phyloP scores from a whole-genome alignment of 2,113 vertebrate genomes.

The Actenoides lindsayi region DNA sequence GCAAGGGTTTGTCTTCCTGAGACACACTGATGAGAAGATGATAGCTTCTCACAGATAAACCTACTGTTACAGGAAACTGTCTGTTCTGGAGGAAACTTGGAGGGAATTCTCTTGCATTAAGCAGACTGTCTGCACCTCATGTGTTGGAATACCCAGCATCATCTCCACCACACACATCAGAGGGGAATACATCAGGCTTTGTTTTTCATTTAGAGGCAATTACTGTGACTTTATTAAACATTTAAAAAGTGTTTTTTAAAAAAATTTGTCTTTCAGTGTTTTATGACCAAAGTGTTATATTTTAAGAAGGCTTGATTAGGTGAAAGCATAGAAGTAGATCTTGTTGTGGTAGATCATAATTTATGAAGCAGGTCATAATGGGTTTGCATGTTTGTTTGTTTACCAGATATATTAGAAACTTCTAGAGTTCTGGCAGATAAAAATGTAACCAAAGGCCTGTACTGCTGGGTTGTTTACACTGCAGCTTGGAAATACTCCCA shows the following conservation, averaged over 20 bases:
- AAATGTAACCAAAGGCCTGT: not conserved
- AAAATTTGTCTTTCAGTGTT: not conserved
- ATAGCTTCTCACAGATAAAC: not conserved
- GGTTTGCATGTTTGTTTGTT: not conserved
- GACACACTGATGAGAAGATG: not conserved
- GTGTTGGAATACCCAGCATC: not conserved
- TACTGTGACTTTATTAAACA: not conserved
- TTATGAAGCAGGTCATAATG: not conserved
- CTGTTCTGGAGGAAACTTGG: not conserved
- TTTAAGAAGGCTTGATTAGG: not conserved
- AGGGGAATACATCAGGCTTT: not conserved
- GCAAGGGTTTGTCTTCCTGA: not conserved
- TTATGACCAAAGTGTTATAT: not conserved
- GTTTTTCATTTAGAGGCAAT: not conserved
- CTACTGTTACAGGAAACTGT: not conserved
- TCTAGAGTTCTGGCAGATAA: not conserved
- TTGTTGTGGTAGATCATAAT: not conserved
- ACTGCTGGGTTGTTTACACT: not conserved
- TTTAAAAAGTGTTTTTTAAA: not conserved
- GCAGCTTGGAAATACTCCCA: not conserved
- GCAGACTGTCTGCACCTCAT: not conserved
- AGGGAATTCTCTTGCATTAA: not conserved
- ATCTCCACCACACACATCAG: not conserved
- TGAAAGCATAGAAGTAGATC: not conserved
- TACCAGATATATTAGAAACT: not conserved